Conservation (phyloP, 2,113 vertebrate species). For the Rhinopomastus cyanomelas region DNA sequence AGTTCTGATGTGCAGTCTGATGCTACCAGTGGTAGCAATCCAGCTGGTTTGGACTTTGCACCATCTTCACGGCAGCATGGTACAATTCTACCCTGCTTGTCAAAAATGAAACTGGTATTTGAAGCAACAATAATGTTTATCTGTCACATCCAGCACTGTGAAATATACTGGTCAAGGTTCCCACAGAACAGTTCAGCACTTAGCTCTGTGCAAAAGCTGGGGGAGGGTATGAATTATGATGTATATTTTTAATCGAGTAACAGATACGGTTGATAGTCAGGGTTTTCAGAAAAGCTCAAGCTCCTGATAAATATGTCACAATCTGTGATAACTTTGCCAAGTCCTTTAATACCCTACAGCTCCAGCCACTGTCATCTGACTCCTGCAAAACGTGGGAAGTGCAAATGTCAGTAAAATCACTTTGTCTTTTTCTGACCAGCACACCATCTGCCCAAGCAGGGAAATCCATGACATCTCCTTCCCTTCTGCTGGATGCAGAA, state of each 20-base stretch:
- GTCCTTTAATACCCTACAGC: slow-evolving; percentile 72
- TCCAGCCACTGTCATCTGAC: slow-evolving; percentile 45
- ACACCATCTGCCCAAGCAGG: slow-evolving; percentile 60
- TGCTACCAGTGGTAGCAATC: background rate
- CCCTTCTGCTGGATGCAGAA: background rate
- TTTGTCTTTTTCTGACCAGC: slow-evolving; percentile 49
- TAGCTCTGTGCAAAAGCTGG: slow-evolving; percentile 48
- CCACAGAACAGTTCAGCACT: slow-evolving; percentile 34
- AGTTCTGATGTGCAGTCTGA: background rate
- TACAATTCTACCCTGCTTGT: background rate
- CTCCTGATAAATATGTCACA: slow-evolving; percentile 75
- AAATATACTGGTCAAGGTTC: slow-evolving; percentile 35
- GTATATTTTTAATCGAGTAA: slow-evolving; percentile 75
- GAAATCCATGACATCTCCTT: slow-evolving; percentile 53
- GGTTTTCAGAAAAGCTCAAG: slow-evolving; percentile 70
- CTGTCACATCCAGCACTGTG: background rate
- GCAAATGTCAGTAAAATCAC: slow-evolving; percentile 70
- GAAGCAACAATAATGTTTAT: background rate
- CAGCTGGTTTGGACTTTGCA: background rate
- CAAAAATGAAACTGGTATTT: background rate
- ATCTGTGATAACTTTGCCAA: slow-evolving; percentile 75
- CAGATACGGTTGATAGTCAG: slow-evolving; percentile 52
- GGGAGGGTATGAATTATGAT: slow-evolving; percentile 66
- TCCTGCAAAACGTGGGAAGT: slow-evolving; percentile 66
- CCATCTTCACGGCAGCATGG: background rate